Evolutionary conservation across 2,797 vertebrate species (phyloP), one percentile per base, ranked within the genome.

Genomic region (Cirrhinus mrigala): DNA sequence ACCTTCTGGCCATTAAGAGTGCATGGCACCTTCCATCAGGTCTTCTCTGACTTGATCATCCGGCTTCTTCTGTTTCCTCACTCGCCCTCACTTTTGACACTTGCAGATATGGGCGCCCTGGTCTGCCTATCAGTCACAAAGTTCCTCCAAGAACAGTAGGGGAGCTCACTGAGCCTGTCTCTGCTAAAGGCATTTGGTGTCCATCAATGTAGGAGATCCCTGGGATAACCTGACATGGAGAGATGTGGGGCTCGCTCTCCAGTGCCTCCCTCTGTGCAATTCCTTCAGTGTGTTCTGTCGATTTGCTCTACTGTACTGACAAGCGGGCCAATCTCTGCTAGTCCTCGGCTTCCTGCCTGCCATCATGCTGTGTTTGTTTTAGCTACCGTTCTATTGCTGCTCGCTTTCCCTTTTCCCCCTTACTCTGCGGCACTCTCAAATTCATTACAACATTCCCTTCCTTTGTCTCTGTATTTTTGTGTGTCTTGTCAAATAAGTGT

Each of bases 291-390:
- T 93, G 91, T 92, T 92, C 89, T 83, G 85, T 91, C 90, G 93
- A 92, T 94, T 94, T 94, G 91, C 81, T 87, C 54, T 71, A 93
- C 92, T 93, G 91, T 94, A 92, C 92, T 93, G 94, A 94, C 93
- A 94, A 91, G 92, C 92, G 86, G 89, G 93, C 92, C 90, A 86
- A 90, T 91, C 91, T 86, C 90, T 91, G 89, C 52, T 50, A 66
- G 79, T 76, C 83, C 85, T 86, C 70, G 27, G 85, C 50, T 77
- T 88, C 74, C 70, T 77, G 79, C 44, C 78, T 85, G 87, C 84
- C 16, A 60, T 83, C 88, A 74, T 88, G 89, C 93, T 92, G 92
- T 94, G 93, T 94, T 94, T 94, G 94, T 94, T 94, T 87, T 83
- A 87, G 81, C 85, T 68, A 37, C 74, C 15, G 73, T 76, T 76